Base-by-base conservation (phyloP, 2,888 invertebrate genomes). In the Linnaemya vulpina region DNA sequence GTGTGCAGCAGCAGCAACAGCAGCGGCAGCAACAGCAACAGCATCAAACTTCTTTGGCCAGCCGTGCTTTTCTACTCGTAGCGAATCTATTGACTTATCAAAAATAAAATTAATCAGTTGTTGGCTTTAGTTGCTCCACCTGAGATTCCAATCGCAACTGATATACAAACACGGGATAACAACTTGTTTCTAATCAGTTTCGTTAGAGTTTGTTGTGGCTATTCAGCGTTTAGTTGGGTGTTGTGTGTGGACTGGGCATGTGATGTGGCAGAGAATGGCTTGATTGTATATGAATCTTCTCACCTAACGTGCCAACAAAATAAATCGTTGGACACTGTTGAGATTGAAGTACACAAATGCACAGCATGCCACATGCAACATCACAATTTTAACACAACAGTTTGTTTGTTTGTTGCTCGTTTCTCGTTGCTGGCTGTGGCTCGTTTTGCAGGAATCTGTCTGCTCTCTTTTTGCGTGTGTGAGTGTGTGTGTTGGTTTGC, bases 301-400 rank as follows among this genome's bases (percentile, higher is more conserved):
- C 92, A 91, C 90, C 90, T 91, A 90, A 90, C 89, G 91, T 89
- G 89, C 89, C 89, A 89, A 88, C 88, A 89, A 89, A 88, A 89
- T 88, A 88, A 89, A 89, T 89, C 88, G 86, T 76, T 86, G 74
- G 83, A 76, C 83, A 77, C 77, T 81, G 82, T 85, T 82, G 65
- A 85, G 85, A 85, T 82, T 74, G 71, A 67, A 78, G 60, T 79
- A 85, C 85, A 81, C 76, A 67, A 82, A 81, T 79, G 77, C 86
- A 60, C 79, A 83, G 81, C 87, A 83, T 87, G 87, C 84, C 84
- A 83, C 86, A 86, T 86, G 87, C 86, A 87, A 83, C 86, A 75
- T 53, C 74, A 70, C 71, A 58, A 71, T 71, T 20, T 70, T 46
- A 70, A 53, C n/a, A 62, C 53, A 76, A 74, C 51, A 63, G 51